Percentiles rank a stretch among this genome's conserved stretches.
phyloP scores from a whole-genome alignment of 2,888 invertebrate species.

The Lamproptera curius region DNA sequence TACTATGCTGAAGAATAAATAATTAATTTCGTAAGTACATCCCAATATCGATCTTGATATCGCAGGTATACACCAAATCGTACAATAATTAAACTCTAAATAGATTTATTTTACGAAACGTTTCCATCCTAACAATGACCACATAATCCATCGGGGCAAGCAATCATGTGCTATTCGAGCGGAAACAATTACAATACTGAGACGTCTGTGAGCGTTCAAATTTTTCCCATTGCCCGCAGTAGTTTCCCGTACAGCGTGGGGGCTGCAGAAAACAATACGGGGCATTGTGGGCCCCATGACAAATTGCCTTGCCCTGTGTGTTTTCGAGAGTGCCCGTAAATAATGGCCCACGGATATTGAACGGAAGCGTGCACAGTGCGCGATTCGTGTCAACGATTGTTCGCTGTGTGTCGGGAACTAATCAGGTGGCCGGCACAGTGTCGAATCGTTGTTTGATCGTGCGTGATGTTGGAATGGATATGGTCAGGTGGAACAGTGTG shows the following conservation, averaged over 20 bases:
- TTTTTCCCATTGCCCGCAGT: constrained; percentile 41
- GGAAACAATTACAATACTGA: constrained; percentile 2
- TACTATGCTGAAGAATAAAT: no score
- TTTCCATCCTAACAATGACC: no score
- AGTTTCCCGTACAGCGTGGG: constrained; percentile 50
- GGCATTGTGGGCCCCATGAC: constrained; percentile 62
- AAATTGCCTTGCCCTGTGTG: constrained; percentile 65
- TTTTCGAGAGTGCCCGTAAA: constrained; percentile 63
- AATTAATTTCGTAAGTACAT: no score
- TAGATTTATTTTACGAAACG: neutral
- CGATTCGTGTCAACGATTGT: constrained; percentile 61
- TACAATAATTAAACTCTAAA: no score
- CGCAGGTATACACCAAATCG: no score
- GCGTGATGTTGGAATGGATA: no score
- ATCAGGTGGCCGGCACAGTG: constrained; percentile 24
- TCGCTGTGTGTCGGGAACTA: constrained; percentile 37
- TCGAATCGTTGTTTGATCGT: no score
- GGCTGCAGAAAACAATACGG: constrained; percentile 62
- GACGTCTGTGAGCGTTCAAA: constrained; percentile 27
- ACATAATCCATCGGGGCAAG: no score
- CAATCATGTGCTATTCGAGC: no score
- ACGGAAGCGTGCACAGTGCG: constrained; percentile 62
- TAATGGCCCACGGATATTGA: constrained; percentile 65
- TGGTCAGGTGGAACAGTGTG: no score
- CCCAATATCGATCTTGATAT: no score